These are phyloP conservation scores for Alsophila aescularia DNA, from an alignment of 2,888 invertebrate species.

Conservation along the genomic window DNA sequence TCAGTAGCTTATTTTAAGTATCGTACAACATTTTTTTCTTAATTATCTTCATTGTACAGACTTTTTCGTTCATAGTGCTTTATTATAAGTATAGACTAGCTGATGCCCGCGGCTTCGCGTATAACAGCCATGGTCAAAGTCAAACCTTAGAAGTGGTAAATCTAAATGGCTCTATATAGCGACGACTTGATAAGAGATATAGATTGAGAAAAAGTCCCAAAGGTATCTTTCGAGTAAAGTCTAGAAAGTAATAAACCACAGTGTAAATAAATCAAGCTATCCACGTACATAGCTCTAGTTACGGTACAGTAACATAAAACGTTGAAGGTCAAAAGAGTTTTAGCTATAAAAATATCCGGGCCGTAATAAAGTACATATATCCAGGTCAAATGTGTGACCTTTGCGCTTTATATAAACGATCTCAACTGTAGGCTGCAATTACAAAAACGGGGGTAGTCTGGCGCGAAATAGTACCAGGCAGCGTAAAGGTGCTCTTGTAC, in stretches of 20 bases:
- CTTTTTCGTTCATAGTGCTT: too few relatives aligned
- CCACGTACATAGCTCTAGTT: conserved; percentile 15
- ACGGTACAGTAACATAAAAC: conserved; percentile 22
- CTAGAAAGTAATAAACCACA: neutral
- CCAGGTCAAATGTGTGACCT: conserved; percentile 29
- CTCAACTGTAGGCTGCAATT: conserved; percentile 38
- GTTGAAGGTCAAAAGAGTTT: conserved; percentile 27
- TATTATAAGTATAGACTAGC: too few relatives aligned
- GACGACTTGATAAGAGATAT: neutral
- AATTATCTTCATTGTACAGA: too few relatives aligned
- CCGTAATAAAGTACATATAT: conserved; percentile 25
- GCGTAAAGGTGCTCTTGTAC: neutral
- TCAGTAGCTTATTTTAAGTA: too few relatives aligned
- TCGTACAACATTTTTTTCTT: too few relatives aligned
- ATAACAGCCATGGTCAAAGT: too few relatives aligned
- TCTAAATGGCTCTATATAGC: too few relatives aligned
- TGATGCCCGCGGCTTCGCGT: too few relatives aligned
- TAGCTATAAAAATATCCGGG: conserved; percentile 26
- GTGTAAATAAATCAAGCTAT: conserved; percentile 12
- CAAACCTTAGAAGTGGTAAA: too few relatives aligned
- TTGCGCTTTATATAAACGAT: conserved; percentile 24
- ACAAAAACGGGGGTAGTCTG: conserved; percentile 25
- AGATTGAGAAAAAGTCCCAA: neutral
- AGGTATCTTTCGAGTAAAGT: neutral
- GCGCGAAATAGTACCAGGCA: neutral